Evolutionary conservation across 1,140 invertebrate species (phyloP), one percentile per base, ranked within the genome.

Genomic region (Stenopsyche tienmushanensis): DNA sequence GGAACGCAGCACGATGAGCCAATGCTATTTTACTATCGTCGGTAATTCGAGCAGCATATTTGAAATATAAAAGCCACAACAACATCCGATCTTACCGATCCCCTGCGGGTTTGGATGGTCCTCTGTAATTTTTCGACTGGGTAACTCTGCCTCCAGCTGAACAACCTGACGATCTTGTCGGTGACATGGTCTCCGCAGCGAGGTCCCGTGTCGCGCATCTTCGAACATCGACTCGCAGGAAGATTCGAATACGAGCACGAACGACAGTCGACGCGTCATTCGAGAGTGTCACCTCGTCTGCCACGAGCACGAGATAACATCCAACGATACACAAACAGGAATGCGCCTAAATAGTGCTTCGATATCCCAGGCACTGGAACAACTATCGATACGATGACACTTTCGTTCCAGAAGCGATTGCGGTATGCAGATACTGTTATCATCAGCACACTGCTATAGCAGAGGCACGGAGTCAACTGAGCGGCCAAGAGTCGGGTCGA

Each of bases 121-220:
- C 85, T 83, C 72, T 90, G 88, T 64, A 88, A 77, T 72, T 88
- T 88, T 72, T 88, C 84, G 64, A 90, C 87, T 52, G 88, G 86
- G 74, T 90, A 90, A 29, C 86, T 89, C 72, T 90, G 88, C 65
- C 87, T 79, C 86, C 88, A 90, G 39, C 86, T 86, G 69, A 90
- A 89, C 44, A 90, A 75, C 54, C 88, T 82, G 70, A 87, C 84
- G 64, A 90, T 71, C 75, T 90, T 90, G 72, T 88, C 87, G 7
- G 87, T 86, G 65, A 89, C 83, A 72, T 81, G 78, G 62, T 80
- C 80, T 15, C 57, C 57, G 68, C 80, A 81, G 0, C 78, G 71
- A 24, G 78, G 78, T 59, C 74, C 71, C 0, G 77, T 72, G 47
- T 81, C 80, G 69, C 79, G 78, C 79, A 80, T 81, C 21, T 42